Base-by-base conservation (phyloP, 1,140 invertebrate species). In the Macrotrachela quadricornifera region DNA sequence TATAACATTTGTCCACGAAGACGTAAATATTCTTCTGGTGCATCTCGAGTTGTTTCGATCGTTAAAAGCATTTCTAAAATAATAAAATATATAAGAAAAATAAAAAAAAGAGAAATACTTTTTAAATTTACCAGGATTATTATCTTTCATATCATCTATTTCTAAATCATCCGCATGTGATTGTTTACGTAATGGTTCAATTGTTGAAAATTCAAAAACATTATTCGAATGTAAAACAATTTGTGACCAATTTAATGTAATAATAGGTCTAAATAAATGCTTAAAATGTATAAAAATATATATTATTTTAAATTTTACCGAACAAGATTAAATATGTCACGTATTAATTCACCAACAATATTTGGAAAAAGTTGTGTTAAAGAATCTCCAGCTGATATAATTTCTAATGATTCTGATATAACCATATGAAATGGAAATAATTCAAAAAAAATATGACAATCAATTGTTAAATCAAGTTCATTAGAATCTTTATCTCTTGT, bases 371-470 rank as follows among this genome's bases (percentile, higher is more conserved):
- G 83, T 1, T 86, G 82, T 76, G 81, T 79, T n/a, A 94, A 67
- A 0, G 85, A 87, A 65, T 85, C 83, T 9, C 88, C 88, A 51
- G 86, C 59, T 49, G 62, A 66, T 15, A 78, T 75, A 14, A 95
- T 83, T 10, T 82, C 71, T 82, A 96, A 85, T 60, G 86, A 80
- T 1, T 81, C 83, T 79, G 84, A 82, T 70, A 95, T 94, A 18
- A 91, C 83, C 59, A 95, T 82, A 69, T 86, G 88, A 72, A 95
- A 95, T 8, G 91, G 90, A 70, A 95, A 96, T 62, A 95, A 85
- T 65, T 95, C 86, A 60, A 95, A 92, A 11, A 95, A 74, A 9
- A 90, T 61, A 16, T 70, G 65, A 79, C 58, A 90, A 65, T 83
- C 58, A n/a, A 71, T 56, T 1, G 62, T 59, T 17, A 51, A 30